Conservation (phyloP, 2,797 vertebrate species). For the Buceros bicornis region DNA sequence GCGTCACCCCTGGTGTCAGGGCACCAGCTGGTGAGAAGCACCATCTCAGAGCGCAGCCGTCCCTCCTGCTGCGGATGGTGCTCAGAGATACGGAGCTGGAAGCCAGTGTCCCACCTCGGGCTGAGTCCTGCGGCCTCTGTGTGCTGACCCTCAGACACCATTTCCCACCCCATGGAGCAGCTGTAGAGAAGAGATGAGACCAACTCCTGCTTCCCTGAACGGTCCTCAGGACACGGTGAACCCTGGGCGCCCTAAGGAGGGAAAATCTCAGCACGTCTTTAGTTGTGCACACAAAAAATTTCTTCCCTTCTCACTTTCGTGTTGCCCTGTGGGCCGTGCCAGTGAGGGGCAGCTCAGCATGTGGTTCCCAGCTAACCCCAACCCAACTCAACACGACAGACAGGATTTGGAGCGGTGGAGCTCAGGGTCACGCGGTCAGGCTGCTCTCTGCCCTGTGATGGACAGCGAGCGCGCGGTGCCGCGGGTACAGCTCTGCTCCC, state of each 20-base stretch:
- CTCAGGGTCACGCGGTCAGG: accelerated
- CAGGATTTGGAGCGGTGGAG: not conserved
- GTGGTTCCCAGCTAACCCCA: not conserved
- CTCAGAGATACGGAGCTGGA: not conserved
- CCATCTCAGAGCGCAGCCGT: accelerated
- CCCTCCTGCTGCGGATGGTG: not conserved
- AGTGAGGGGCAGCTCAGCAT: not conserved
- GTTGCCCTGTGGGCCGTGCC: not conserved
- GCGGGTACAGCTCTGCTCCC: not conserved
- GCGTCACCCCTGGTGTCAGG: not conserved
- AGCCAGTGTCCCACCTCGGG: too few species aligned
- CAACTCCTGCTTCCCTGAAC: not conserved
- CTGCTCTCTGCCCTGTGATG: not conserved
- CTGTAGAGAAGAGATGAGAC: not conserved
- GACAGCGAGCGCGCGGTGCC: accelerated
- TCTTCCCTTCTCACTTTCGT: not conserved
- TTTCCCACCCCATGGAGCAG: not conserved
- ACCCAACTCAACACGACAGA: not conserved
- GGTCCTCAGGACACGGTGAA: not conserved
- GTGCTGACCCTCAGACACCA: not conserved
- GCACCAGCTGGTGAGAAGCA: not conserved
- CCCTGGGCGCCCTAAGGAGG: not conserved
- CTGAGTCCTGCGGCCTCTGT: too few species aligned
- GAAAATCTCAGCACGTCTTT: not conserved
- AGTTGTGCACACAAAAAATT: accelerated